phyloP scores from a whole-genome alignment of 2,797 vertebrate species.

The Notolepis coatsorum region DNA sequence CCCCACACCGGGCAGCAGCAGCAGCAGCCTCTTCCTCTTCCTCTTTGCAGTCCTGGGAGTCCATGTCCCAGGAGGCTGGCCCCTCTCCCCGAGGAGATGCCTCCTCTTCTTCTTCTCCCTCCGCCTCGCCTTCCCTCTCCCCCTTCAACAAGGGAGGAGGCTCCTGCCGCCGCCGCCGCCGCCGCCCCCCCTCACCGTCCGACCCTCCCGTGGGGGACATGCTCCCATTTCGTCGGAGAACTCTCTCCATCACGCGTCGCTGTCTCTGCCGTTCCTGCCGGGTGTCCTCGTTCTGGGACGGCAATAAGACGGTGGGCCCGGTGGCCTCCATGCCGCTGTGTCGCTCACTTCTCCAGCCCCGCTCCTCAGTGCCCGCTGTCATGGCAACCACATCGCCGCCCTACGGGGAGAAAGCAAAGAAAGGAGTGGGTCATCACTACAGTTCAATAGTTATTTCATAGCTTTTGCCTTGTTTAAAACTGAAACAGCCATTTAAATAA shows the following conservation, averaged over 20 bases:
- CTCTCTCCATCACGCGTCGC: not conserved
- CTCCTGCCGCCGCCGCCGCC: not conserved
- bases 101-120: not conserved
- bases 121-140: not conserved
- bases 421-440: not conserved
- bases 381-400: conserved; percentile 2
- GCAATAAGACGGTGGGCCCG: not conserved
- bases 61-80: not conserved
- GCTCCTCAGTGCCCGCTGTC: conserved; percentile 1
- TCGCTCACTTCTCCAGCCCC: conserved; percentile 1
- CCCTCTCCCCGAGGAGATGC: not conserved
- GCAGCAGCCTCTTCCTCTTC: not conserved
- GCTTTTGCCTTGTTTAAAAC: too few relatives aligned
- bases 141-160: not conserved
- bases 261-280: not conserved
- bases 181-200: not conserved
- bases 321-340: conserved; percentile 8
- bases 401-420: not conserved
- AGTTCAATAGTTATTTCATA: too few relatives aligned
- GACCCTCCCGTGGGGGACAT: not conserved
- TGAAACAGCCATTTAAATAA: too few relatives aligned
- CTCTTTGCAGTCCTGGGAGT: not conserved
- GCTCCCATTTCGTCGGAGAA: not conserved
- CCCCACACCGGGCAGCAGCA: too few relatives aligned
- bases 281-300: not conserved